Percentiles rank a stretch among this genome's conserved stretches.
Conservation (phyloP, 2,797 vertebrate species). For the Sebastolobus alascanus region DNA sequence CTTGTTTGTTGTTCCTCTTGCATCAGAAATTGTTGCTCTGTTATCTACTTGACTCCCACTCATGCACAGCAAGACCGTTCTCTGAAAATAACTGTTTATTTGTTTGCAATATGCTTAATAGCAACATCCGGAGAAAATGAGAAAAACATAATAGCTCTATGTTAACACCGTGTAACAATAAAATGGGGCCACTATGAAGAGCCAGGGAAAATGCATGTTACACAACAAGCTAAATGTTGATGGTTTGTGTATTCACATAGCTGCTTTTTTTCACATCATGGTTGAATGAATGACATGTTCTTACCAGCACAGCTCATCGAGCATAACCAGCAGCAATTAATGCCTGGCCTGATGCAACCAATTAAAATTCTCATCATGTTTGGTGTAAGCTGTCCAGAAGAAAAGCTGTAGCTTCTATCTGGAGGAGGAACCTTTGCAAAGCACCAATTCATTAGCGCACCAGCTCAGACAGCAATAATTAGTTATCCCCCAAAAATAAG, state of each 20-base stretch:
- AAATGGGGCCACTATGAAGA: not conserved
- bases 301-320: constrained; percentile 39
- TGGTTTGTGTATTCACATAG: not conserved
- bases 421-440: constrained; percentile 28
- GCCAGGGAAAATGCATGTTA: constrained; percentile 1
- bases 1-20: constrained; percentile 19
- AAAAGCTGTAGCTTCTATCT: constrained; percentile 31
- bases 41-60: constrained; percentile 33
- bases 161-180: constrained; percentile 12
- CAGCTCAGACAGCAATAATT: constrained; percentile 35
- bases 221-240: constrained; percentile 11
- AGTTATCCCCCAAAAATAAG: constrained; percentile 36
- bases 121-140: constrained; percentile 18
- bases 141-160: constrained; percentile 13
- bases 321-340: constrained; percentile 44
- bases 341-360: constrained; percentile 17
- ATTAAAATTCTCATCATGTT: constrained; percentile 54
- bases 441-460: constrained; percentile 38
- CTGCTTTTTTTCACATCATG: constrained; percentile 14
- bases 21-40: constrained; percentile 25
- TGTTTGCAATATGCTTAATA: constrained; percentile 30
- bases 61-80: constrained; percentile 2
- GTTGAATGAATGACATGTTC: constrained; percentile 37
- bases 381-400: constrained; percentile 21
- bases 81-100: constrained; percentile 18